phyloP scores from a whole-genome alignment of 1,140 invertebrate species.

The Papilio polyxenes region DNA sequence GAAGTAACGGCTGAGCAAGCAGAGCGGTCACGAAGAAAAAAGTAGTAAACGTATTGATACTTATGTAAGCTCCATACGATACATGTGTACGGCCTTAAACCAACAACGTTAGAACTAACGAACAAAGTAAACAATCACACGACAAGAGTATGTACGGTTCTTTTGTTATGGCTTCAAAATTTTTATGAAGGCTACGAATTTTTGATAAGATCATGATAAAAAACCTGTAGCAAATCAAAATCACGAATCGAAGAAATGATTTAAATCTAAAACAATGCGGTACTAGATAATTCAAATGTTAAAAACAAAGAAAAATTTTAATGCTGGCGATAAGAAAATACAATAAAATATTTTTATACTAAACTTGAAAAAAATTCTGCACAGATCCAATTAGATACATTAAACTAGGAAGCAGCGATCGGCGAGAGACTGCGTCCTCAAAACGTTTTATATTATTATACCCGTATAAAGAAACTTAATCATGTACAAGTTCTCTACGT shows the following conservation, averaged over 20 bases:
- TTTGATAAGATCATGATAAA: slow-evolving; percentile 7
- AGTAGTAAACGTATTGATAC: not conserved
- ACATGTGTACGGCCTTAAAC: slow-evolving; percentile 18
- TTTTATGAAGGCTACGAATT: not conserved
- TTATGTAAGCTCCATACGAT: not conserved
- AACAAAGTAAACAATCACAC: slow-evolving; percentile 23
- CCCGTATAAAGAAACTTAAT: slow-evolving; percentile 33
- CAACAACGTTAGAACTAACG: slow-evolving; percentile 28
- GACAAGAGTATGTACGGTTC: not conserved
- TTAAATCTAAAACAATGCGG: not conserved
- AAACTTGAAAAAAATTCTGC: not conserved
- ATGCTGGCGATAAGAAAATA: not conserved
- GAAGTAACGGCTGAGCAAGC: not conserved
- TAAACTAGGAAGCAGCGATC: slow-evolving; percentile 1
- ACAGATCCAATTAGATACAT: slow-evolving; percentile 5
- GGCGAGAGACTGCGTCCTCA: slow-evolving; percentile 1
- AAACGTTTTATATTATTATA: slow-evolving; percentile 14
- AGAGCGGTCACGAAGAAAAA: not conserved
- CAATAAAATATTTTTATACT: not conserved
- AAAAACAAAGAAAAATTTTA: not conserved
- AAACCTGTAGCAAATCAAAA: not conserved
- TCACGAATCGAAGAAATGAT: not conserved
- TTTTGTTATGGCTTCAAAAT: not conserved
- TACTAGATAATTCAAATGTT: not conserved
- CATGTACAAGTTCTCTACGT: slow-evolving; percentile 54